These are phyloP conservation scores for Parochlus steinenii DNA, from an alignment of 2,888 invertebrate species.

Conservation along the genomic window DNA sequence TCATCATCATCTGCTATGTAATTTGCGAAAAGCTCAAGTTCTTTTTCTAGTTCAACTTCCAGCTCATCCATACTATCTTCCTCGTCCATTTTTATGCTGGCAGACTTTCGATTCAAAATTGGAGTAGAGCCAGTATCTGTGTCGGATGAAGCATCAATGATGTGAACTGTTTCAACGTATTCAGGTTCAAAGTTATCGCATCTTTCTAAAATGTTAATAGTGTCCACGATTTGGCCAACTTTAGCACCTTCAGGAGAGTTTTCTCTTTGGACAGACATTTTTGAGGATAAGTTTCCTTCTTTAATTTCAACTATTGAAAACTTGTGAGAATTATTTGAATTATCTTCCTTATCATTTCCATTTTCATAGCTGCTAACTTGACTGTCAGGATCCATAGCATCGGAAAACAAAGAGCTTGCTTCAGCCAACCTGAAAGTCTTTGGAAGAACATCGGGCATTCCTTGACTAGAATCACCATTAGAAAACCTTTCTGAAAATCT, in stretches of 20 bases:
- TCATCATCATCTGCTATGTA: slow-evolving; percentile 6
- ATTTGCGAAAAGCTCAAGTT: slow-evolving; percentile 15
- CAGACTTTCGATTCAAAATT: slow-evolving; percentile 14
- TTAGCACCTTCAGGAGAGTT: slow-evolving; percentile 14
- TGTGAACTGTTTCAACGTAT: slow-evolving; percentile 37
- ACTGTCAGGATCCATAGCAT: slow-evolving; percentile 39
- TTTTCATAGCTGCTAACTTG: no score
- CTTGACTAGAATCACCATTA: slow-evolving; percentile 18
- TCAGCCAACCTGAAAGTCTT: slow-evolving; percentile 47
- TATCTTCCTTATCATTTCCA: no score
- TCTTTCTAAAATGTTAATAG: slow-evolving; percentile 35
- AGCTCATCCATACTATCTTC: slow-evolving; percentile 15
- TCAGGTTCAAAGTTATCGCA: slow-evolving; percentile 37
- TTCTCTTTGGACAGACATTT: slow-evolving; percentile 33
- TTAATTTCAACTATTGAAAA: slow-evolving; percentile 50
- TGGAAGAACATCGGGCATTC: slow-evolving; percentile 33
- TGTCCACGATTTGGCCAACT: slow-evolving; percentile 31
- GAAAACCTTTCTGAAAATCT: slow-evolving; percentile 3
- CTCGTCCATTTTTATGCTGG: not conserved
- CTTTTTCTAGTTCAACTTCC: slow-evolving; percentile 15
- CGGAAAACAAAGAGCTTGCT: slow-evolving; percentile 50
- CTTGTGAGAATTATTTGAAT: slow-evolving; percentile 26
- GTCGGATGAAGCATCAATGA: slow-evolving; percentile 37
- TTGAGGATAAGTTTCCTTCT: slow-evolving; percentile 48
- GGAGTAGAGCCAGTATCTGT: slow-evolving; percentile 23